Conservation (phyloP, 2,797 vertebrate species). For the Coranthus polyacanthus region DNA sequence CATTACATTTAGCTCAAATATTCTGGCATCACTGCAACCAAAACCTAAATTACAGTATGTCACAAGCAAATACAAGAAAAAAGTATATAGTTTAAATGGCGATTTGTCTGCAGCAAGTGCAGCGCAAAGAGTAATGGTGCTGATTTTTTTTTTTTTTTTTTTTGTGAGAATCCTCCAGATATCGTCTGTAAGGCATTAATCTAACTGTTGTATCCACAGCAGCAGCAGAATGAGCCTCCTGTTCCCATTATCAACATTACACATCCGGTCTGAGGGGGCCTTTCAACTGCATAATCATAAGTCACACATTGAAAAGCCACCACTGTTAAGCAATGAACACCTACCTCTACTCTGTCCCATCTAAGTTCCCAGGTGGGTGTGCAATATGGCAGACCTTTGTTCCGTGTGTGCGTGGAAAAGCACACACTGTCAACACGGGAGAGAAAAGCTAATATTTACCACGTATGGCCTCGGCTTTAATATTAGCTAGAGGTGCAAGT, state of each 20-base stretch:
- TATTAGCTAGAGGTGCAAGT: conserved; percentile 81
- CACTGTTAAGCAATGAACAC: conserved; percentile 66
- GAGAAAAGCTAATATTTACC: conserved; percentile 88
- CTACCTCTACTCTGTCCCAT: conserved; percentile 58
- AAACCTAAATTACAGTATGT: no score
- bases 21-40: no score
- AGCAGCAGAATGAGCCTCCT: conserved; percentile 56
- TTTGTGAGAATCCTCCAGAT: background rate
- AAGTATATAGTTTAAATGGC: no score
- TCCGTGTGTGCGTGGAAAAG: conserved; percentile 83
- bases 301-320: conserved; percentile 74
- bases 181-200: conserved; percentile 25
- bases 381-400: conserved; percentile 84
- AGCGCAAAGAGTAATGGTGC: no score
- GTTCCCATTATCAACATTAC: conserved; percentile 63
- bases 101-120: no score
- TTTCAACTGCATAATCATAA: conserved; percentile 72
- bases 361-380: conserved; percentile 76
- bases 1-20: no score
- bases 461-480: conserved; percentile 82
- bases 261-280: conserved; percentile 55
- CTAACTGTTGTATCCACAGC: conserved; percentile 15
- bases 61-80: no score
- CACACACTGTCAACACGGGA: conserved; percentile 85
- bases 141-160: background rate